Conservation (phyloP, 2,797 vertebrate genomes). For the Serranus cabrilla region DNA sequence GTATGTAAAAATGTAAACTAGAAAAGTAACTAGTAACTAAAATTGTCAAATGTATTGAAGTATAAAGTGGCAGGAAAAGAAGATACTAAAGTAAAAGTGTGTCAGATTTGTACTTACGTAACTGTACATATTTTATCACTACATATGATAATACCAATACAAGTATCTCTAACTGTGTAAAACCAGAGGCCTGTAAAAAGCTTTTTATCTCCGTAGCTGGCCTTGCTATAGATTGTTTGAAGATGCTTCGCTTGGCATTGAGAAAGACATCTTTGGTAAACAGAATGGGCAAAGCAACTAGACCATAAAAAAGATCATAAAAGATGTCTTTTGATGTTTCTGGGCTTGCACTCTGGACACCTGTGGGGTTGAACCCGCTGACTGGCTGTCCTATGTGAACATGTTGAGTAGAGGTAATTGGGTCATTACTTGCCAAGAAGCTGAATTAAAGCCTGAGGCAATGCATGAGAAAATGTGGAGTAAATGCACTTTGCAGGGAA, state of each 20-base stretch:
- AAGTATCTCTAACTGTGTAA: slow-evolving; percentile 5
- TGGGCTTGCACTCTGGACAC: slow-evolving; percentile 71
- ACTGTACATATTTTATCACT: no score
- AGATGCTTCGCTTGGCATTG: slow-evolving; percentile 54
- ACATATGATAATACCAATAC: neutral
- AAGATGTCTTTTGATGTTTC: slow-evolving; percentile 76
- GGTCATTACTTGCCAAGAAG: slow-evolving; percentile 61
- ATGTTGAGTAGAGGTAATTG: slow-evolving; percentile 59
- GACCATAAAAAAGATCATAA: slow-evolving; percentile 75
- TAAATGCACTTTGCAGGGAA: slow-evolving; percentile 7
- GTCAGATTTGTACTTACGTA: no score
- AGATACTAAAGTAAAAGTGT: no score
- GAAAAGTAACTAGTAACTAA: no score
- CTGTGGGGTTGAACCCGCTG: slow-evolving; percentile 75
- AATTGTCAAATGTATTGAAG: no score
- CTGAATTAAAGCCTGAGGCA: slow-evolving; percentile 46
- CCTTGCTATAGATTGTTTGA: slow-evolving; percentile 21
- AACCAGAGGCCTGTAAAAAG: slow-evolving; percentile 11
- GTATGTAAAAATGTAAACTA: no score
- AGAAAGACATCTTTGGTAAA: slow-evolving; percentile 61
- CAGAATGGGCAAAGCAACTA: slow-evolving; percentile 64
- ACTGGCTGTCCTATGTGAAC: slow-evolving; percentile 59
- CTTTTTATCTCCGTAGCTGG: slow-evolving; percentile 12
- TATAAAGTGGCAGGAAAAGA: no score
- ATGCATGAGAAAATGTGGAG: slow-evolving; percentile 26